Evolutionary conservation across 2,888 invertebrate genomes (phyloP), one percentile per base, ranked within the genome.

Genomic region (Macrosoma leucophasiata): DNA sequence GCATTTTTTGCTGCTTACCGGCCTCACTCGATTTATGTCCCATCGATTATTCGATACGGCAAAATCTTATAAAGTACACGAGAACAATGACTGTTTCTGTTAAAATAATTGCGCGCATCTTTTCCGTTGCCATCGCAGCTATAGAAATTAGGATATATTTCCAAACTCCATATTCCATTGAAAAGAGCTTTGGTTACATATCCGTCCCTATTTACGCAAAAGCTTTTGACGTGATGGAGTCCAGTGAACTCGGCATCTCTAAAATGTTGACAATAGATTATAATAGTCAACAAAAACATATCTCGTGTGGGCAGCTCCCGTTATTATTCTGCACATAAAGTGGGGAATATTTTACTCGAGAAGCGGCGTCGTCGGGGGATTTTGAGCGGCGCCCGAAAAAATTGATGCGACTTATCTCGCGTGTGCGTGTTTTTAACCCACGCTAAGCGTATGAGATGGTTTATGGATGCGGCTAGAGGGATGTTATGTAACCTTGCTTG

Each of bases 311-410:
- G 22, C 20, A 14, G 43, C 52, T 48, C 48, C 45, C 47, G 46
- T 75, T 76, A 68, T 74, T 78, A 82, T 81, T 71, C 77, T 45
- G 49, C 71, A 71, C 68, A 78, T 78, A 76, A 81, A 72, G 62
- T 56, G 62, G 68, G 67, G 71, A 74, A 78, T 78, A 74, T 77
- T 71, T 78, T 71, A 72, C 62, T 57, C 37, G 52, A 43, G 51
- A 41, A 46, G 36, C 52, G 54, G 52, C 60, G 78, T 76, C 81
- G 78, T 55, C 74, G 53, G 60, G 78, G 79, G 79, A 77, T 78
- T 75, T 63, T 51, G 66, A 62, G 62, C 58, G 66, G 70, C 61
- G 65, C 55, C 62, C 53, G 62, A 76, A 82, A 82, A 79, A 82
- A 81, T 73, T 67, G 79, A 73, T 69, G 75, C 66, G 72, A 69